Evolutionary conservation across 2,113 vertebrate species (phyloP).

Genomic region (Pseudorasbora parva): DNA sequence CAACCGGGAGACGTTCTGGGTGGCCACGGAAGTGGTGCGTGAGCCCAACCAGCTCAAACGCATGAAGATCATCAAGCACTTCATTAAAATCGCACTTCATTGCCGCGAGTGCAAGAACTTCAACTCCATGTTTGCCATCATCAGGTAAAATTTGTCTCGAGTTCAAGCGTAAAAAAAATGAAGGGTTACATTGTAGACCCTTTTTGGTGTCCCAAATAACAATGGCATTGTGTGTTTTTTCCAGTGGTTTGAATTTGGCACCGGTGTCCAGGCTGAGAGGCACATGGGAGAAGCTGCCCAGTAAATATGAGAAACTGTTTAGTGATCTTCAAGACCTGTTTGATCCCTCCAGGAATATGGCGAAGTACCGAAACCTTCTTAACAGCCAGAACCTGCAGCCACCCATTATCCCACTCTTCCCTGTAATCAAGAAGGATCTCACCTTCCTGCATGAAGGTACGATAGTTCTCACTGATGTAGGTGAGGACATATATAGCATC

Average conservation of each 20-base stretch:
- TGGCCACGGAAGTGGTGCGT: constrained; percentile 91
- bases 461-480: background rate
- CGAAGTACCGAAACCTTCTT: constrained; percentile 96
- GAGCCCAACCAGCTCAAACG: constrained; percentile 96
- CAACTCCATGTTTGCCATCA: constrained; percentile 99
- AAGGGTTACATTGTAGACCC: background rate
- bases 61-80: constrained; percentile 98
- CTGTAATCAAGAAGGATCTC: constrained; percentile 99
- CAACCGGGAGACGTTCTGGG: constrained; percentile 99
- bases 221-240: constrained; percentile 18
- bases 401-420: constrained; percentile 96
- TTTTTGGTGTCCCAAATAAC: background rate
- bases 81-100: constrained; percentile 98
- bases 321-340: constrained; percentile 98
- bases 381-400: constrained; percentile 97
- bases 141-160: constrained; percentile 79
- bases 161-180: background rate
- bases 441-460: constrained; percentile 97
- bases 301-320: constrained; percentile 97
- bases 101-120: constrained; percentile 99
- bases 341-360: constrained; percentile 98
- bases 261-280: constrained; percentile 94
- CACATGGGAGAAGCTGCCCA: constrained; percentile 98
- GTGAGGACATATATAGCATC: background rate
- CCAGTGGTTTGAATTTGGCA: constrained; percentile 93